A percentile compares a stretch with the other conserved stretches of the same genome.
phyloP scores from a whole-genome alignment of 1,140 invertebrate species.

The Neoseiulus cucumeris region DNA sequence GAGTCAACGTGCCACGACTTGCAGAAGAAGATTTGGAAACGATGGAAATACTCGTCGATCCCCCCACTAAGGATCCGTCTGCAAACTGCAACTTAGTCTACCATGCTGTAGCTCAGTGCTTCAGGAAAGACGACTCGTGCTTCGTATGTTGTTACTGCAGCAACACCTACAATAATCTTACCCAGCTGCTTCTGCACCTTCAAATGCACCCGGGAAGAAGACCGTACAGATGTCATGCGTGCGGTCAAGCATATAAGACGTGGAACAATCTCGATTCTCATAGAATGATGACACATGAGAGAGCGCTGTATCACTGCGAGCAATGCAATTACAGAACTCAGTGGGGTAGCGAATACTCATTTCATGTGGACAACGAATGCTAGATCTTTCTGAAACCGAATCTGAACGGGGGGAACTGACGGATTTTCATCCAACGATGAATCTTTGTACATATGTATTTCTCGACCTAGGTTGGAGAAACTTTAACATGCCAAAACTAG shows the following conservation, averaged over 20 bases:
- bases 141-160: conserved; percentile 6
- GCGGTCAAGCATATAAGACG: neutral
- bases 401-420: too few relatives aligned
- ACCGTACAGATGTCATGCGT: conserved; percentile 5
- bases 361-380: conserved; percentile 8
- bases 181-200: conserved; percentile 3
- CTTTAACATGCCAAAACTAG: too few relatives aligned
- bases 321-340: conserved; percentile 4
- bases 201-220: neutral
- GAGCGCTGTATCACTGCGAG: neutral
- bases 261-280: conserved; percentile 9
- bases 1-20: neutral
- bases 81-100: neutral
- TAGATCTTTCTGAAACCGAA: neutral
- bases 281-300: neutral
- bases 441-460: too few relatives aligned
- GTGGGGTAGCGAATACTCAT: conserved; percentile 9
- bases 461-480: too few relatives aligned
- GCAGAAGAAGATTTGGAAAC: neutral
- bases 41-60: conserved; percentile 1
- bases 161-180: neutral
- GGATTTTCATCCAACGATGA: too few relatives aligned
- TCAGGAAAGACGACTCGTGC: neutral
- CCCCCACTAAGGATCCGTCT: neutral
- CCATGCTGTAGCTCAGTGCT: neutral